Conservation (phyloP, 2,888 invertebrate genomes). For the Stomorhina lunata region DNA sequence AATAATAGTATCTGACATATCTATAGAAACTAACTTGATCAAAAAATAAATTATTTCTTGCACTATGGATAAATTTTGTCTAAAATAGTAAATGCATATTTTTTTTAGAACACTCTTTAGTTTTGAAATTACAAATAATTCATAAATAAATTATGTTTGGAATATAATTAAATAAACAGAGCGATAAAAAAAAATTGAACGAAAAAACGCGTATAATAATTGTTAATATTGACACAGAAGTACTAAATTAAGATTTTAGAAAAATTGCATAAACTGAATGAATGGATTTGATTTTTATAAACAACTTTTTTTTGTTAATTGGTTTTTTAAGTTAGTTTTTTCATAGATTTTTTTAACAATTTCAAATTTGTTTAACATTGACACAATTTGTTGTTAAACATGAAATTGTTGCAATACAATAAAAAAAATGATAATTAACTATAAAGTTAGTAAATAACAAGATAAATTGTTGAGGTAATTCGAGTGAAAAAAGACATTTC, state of each 20-base stretch:
- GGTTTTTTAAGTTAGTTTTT: neutral
- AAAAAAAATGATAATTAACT: constrained; percentile 42
- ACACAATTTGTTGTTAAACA: constrained; percentile 59
- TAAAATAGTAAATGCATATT: too few relatives aligned
- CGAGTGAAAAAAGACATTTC: neutral
- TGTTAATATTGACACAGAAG: constrained; percentile 34
- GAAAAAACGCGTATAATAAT: neutral
- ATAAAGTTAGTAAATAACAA: neutral
- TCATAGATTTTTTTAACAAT: constrained; percentile 27
- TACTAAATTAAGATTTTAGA: neutral
- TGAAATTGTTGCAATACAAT: too few relatives aligned
- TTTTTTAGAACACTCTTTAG: too few relatives aligned
- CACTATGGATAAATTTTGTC: too few relatives aligned
- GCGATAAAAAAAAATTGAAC: too few relatives aligned
- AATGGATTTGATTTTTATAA: constrained; percentile 17
- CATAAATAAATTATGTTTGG: constrained; percentile 45
- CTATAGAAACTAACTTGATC: too few relatives aligned
- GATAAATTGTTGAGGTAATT: constrained; percentile 12
- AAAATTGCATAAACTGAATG: constrained; percentile 3
- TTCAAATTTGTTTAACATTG: constrained; percentile 57
- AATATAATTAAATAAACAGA: neutral
- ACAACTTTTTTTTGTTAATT: neutral
- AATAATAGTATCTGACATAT: too few relatives aligned
- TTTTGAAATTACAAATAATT: constrained; percentile 50
- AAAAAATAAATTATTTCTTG: too few relatives aligned